Conservation (phyloP, 2,888 invertebrate genomes). For the Herminia tarsipennalis region DNA sequence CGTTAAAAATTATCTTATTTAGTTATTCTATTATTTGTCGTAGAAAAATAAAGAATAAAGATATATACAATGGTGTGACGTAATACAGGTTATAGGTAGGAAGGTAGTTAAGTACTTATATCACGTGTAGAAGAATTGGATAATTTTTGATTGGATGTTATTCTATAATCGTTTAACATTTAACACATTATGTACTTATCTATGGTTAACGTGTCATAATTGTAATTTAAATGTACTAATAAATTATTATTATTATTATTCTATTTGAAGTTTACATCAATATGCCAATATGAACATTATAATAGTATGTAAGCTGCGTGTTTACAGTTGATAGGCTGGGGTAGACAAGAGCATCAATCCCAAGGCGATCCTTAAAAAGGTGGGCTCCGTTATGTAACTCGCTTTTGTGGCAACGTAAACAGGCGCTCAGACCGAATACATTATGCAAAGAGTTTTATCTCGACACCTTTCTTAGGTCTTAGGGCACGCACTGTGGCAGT, state of each 20-base stretch:
- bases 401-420: conserved; percentile 53
- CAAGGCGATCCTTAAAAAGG: conserved; percentile 52
- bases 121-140: too few species aligned
- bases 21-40: too few species aligned
- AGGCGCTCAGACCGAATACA: conserved; percentile 58
- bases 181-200: neutral
- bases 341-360: conserved; percentile 49
- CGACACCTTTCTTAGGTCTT: conserved; percentile 51
- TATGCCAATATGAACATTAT: conserved; percentile 19
- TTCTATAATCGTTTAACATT: too few species aligned
- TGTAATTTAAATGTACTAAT: too few species aligned
- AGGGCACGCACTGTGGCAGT: conserved; percentile 50
- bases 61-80: too few species aligned
- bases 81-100: too few species aligned
- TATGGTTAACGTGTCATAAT: neutral
- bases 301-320: conserved; percentile 39
- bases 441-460: conserved; percentile 70
- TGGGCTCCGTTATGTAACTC: conserved; percentile 59
- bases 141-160: too few species aligned
- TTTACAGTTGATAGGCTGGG: conserved; percentile 41
- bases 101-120: too few species aligned
- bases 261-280: conserved; percentile 23
- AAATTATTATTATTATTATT: conserved; percentile 16
- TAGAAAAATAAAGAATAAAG: too few species aligned
- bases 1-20: too few species aligned